Evolutionary conservation across 2,888 invertebrate species (phyloP).

Genomic region (Masnerella sp.): DNA sequence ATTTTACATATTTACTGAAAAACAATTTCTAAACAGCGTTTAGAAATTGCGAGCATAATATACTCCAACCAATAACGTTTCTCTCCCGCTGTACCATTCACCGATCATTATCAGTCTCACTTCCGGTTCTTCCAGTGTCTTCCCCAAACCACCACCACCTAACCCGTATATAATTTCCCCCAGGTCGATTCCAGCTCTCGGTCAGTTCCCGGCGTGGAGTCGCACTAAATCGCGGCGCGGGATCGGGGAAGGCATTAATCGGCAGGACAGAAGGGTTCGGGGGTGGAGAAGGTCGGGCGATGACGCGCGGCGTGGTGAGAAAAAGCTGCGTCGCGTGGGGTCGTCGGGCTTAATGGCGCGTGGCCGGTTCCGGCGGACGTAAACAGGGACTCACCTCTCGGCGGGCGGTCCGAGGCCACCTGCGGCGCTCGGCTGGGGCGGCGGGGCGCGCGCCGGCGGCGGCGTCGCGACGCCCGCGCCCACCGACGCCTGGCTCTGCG

Average conservation of each 20-base stretch:
- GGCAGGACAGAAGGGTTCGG: slow-evolving; percentile 15
- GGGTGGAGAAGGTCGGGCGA: slow-evolving; percentile 46
- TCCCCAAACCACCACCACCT: too few relatives aligned
- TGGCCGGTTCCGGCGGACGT: slow-evolving; percentile 70
- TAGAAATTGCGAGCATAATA: too few relatives aligned
- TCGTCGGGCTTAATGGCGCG: slow-evolving; percentile 75
- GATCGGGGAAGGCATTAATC: slow-evolving; percentile 18
- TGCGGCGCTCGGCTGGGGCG: slow-evolving; percentile 66
- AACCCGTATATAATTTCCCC: too few relatives aligned
- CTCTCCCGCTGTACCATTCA: too few relatives aligned
- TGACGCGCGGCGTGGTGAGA: slow-evolving; percentile 35
- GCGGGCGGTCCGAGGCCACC: slow-evolving; percentile 72
- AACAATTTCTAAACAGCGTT: too few relatives aligned
- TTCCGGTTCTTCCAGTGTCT: too few relatives aligned
- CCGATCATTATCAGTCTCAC: too few relatives aligned
- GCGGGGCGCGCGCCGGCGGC: slow-evolving; percentile 65
- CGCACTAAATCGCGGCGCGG: too few relatives aligned
- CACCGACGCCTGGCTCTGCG: slow-evolving; percentile 80
- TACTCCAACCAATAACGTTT: too few relatives aligned
- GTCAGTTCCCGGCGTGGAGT: too few relatives aligned
- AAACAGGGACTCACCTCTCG: slow-evolving; percentile 75
- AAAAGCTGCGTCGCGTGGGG: slow-evolving; percentile 33
- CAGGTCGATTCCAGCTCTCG: too few relatives aligned
- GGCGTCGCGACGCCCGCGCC: slow-evolving; percentile 75
- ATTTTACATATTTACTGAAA: too few relatives aligned